Evolutionary conservation across 2,888 invertebrate species (phyloP).

Genomic region (Anoplius nigerrimus): DNA sequence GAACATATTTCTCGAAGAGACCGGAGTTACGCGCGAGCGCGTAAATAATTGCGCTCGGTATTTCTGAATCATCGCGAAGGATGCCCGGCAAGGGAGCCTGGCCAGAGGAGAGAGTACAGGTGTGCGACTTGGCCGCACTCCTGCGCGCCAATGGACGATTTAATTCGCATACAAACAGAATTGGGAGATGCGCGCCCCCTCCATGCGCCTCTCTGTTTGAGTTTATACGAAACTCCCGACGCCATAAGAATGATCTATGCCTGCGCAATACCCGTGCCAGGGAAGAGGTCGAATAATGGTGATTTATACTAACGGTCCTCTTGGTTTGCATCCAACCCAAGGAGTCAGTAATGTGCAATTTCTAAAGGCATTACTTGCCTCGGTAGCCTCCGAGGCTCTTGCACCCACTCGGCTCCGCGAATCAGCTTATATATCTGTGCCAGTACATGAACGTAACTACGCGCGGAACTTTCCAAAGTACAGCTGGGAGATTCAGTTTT

Average conservation of each 20-base stretch:
- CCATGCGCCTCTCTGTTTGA: slow-evolving; percentile 8
- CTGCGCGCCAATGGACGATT: too few species aligned
- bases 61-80: too few species aligned
- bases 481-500: slow-evolving; percentile 12
- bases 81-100: too few species aligned
- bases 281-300: slow-evolving; percentile 63
- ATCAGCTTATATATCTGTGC: too few species aligned
- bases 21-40: too few species aligned
- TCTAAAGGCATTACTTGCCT: slow-evolving; percentile 25
- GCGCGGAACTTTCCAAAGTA: background rate
- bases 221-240: slow-evolving; percentile 24
- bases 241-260: slow-evolving; percentile 53
- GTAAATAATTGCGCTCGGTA: too few species aligned
- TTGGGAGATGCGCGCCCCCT: background rate
- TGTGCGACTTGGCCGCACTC: too few species aligned
- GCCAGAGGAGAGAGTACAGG: too few species aligned
- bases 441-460: background rate
- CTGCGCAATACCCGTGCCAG: slow-evolving; percentile 43
- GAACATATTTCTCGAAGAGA: too few species aligned
- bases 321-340: slow-evolving; percentile 36
- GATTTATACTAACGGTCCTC: slow-evolving; percentile 56
- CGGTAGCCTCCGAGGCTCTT: slow-evolving; percentile 3
- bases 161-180: too few species aligned
- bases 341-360: slow-evolving; percentile 29
- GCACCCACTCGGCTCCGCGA: too few species aligned